Evolutionary conservation across 2,113 vertebrate species (phyloP).

Genomic region (Scomber japonicus): DNA sequence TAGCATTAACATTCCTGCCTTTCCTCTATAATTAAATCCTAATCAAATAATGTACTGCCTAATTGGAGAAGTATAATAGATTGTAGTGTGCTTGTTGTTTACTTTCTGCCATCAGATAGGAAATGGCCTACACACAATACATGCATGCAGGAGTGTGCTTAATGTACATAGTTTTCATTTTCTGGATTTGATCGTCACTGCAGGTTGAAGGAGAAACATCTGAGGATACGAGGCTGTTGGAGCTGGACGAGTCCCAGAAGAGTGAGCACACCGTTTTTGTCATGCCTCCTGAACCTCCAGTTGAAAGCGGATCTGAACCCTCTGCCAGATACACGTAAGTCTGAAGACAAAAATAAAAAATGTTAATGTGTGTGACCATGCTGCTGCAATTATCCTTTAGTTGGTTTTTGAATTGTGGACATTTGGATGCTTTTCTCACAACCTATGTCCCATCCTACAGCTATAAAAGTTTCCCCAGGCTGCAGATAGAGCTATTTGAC

Average conservation of each 20-base stretch:
- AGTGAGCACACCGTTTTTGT: conserved; percentile 98
- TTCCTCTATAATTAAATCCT: conserved; percentile 30
- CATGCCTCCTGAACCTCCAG: conserved; percentile 91
- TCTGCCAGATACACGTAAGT: conserved; percentile 89
- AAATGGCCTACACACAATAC: conserved; percentile 11
- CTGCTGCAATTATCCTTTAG: neutral
- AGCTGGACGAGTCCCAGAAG: conserved; percentile 96
- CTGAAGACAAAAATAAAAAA: neutral
- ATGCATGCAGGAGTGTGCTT: neutral
- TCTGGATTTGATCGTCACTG: conserved; percentile 35
- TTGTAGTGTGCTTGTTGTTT: neutral
- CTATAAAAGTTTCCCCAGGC: conserved; percentile 92
- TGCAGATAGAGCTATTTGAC: conserved; percentile 93
- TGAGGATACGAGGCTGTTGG: conserved; percentile 92
- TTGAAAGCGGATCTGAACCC: conserved; percentile 82
- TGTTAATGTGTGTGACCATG: neutral
- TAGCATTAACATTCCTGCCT: conserved; percentile 35
- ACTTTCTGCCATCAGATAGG: conserved; percentile 3
- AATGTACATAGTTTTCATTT: neutral
- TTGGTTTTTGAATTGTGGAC: neutral
- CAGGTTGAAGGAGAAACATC: conserved; percentile 91
- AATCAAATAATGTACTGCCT: conserved; percentile 12
- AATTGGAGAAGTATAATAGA: conserved; percentile 1
- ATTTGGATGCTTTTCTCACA: neutral
- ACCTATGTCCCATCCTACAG: conserved; percentile 74